These are phyloP conservation scores for Aspiorhynchus laticeps DNA, from an alignment of 2,113 vertebrate genomes.

Conservation along the genomic window DNA sequence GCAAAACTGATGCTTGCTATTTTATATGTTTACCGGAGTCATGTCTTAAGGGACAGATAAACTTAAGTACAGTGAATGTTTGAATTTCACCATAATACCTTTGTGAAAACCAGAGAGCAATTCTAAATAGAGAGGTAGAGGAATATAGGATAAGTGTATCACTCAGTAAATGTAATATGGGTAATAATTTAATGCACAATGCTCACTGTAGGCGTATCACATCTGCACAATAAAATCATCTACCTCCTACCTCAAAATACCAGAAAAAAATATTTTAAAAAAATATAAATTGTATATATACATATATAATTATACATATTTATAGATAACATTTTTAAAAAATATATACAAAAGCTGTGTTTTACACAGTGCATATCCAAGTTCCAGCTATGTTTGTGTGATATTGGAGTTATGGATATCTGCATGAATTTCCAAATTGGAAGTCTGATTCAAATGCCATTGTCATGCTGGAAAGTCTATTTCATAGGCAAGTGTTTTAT, in stretches of 20 bases:
- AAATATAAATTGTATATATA: too few species aligned
- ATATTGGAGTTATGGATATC: background rate
- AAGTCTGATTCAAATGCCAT: too few species aligned
- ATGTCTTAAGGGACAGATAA: constrained; percentile 8
- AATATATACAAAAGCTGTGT: background rate
- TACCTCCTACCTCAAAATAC: background rate
- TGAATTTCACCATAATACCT: background rate
- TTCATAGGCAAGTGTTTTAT: too few species aligned
- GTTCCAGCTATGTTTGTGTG: background rate
- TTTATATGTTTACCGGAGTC: background rate
- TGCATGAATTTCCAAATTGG: too few species aligned
- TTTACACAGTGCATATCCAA: background rate
- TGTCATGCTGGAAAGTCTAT: background rate
- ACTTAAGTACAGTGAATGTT: background rate
- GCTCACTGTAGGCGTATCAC: background rate
- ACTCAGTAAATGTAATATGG: background rate
- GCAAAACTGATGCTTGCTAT: background rate
- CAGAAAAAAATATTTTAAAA: too few species aligned
- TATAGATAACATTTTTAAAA: too few species aligned
- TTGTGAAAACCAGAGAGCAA: background rate
- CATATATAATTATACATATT: too few species aligned
- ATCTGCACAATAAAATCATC: background rate
- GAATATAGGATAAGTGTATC: background rate
- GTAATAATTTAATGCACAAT: background rate
- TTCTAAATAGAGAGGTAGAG: background rate